phyloP scores from a whole-genome alignment of 2,797 vertebrate species.

The Halcyon chelicuti region DNA sequence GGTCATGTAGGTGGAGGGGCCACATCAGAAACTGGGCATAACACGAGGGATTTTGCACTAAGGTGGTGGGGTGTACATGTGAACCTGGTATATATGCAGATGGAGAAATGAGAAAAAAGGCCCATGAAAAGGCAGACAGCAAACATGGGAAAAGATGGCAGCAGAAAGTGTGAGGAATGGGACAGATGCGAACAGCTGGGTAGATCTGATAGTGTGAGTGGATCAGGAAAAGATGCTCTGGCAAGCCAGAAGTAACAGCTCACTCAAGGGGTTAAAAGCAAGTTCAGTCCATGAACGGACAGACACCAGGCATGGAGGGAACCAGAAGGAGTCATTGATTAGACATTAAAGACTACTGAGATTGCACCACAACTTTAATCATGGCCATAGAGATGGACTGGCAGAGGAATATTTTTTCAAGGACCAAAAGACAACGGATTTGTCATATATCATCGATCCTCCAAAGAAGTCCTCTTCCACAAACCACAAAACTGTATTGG shows the following conservation, averaged over 20 bases:
- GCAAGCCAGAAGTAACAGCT: constrained; percentile 36
- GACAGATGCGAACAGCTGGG: background rate
- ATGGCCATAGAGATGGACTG: constrained; percentile 61
- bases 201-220: background rate
- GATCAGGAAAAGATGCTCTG: background rate
- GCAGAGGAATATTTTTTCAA: constrained; percentile 61
- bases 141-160: background rate
- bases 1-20: background rate
- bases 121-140: background rate
- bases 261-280: background rate
- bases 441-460: background rate
- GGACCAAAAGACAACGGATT: constrained; percentile 48
- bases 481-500: background rate
- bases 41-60: background rate
- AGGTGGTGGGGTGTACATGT: background rate
- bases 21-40: background rate
- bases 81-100: background rate
- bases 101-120: background rate
- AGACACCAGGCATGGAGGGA: constrained; percentile 54
- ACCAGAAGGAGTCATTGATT: constrained; percentile 61
- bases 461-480: background rate
- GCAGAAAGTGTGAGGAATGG: constrained; percentile 33
- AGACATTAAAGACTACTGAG: constrained; percentile 66
- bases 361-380: constrained; percentile 69
- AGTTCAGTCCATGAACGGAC: constrained; percentile 58